Conservation (phyloP, 2,113 vertebrate species). For the Ariopsis seemanni region DNA sequence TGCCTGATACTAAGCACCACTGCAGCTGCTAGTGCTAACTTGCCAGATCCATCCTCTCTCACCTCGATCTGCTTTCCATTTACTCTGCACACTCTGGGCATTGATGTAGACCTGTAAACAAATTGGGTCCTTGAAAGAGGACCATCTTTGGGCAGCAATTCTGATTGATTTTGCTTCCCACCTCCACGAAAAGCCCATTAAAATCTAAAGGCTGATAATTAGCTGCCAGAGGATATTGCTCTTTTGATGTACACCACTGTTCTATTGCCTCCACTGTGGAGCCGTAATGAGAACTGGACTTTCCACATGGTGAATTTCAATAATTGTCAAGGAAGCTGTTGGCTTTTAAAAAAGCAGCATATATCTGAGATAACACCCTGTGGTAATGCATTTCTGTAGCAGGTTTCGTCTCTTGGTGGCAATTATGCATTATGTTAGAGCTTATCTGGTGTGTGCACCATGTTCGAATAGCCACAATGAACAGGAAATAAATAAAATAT, state of each 20-base stretch:
- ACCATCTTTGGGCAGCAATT: constrained; percentile 26
- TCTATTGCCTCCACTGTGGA: constrained; percentile 22
- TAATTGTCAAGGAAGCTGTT: constrained; percentile 29
- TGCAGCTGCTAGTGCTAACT: constrained; percentile 22
- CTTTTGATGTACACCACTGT: neutral
- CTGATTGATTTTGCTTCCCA: constrained; percentile 49
- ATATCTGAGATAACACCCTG: constrained; percentile 5
- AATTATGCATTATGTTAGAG: constrained; percentile 3
- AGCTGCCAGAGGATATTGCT: constrained; percentile 39
- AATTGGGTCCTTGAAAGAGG: constrained; percentile 36
- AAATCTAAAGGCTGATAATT: constrained; percentile 49
- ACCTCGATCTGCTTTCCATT: constrained; percentile 37
- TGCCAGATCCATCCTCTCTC: constrained; percentile 31
- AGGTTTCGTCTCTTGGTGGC: neutral
- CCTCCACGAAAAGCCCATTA: constrained; percentile 43
- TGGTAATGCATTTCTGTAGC: neutral
- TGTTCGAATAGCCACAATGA: neutral
- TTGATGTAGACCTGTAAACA: constrained; percentile 39
- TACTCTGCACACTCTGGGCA: neutral
- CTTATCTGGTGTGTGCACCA: neutral
- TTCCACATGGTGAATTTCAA: constrained; percentile 24
- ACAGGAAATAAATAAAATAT: constrained; percentile 8
- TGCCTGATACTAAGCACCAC: neutral
- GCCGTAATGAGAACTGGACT: constrained; percentile 27
- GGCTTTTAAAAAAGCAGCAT: neutral